Base-by-base conservation (phyloP, 2,888 invertebrate genomes). In the Drosophila anceps region DNA sequence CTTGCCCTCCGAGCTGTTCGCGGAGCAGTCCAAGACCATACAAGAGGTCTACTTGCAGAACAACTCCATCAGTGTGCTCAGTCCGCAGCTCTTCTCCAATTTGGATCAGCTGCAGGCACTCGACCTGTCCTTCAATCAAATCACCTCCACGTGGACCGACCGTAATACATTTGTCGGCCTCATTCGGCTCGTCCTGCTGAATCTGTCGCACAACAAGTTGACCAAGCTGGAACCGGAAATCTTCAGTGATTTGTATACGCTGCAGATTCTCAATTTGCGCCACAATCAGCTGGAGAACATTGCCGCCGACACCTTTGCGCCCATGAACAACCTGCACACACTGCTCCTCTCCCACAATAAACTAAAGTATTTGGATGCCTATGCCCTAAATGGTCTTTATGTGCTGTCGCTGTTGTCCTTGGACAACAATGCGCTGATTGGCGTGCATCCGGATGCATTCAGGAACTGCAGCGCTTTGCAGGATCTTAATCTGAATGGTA, bases 281-380 rank as follows among this genome's bases (percentile, higher is more conserved):
- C 95, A 97, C 92, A 98, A 98, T 92, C 95, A 95, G 90, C 93
- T 98, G 63, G 96, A 97, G 91, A 96, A 95, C 68, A 96, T 98
- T 73, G 96, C 96, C 9, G 96, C 97, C 9, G 97, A 97, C 88
- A 97, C 98, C 2, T 98, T 98, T 92, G 95, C 97, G 43, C 96
- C 97, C 6, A 96, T 98, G 96, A 98, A 97, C 92, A 98, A 98
- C 93, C 94, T 98, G 73, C 98, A 98, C 93, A 98, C 98, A 15
- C 94, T 98, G 81, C 95, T 97, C 69, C 94, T 98, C 80, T 97
- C 97, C 4, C 96, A 96, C 92, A 98, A 98, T 93, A 96, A 96
- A 92, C 95, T 98, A 83, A 96, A 96, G 84, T 96, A 96, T 90
- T 94, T 98, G 81, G 97, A 98, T 92, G 96, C 96, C 3, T 96